Conservation (phyloP, 92 coral and sea anemone species). For the Phenganax marumi region DNA sequence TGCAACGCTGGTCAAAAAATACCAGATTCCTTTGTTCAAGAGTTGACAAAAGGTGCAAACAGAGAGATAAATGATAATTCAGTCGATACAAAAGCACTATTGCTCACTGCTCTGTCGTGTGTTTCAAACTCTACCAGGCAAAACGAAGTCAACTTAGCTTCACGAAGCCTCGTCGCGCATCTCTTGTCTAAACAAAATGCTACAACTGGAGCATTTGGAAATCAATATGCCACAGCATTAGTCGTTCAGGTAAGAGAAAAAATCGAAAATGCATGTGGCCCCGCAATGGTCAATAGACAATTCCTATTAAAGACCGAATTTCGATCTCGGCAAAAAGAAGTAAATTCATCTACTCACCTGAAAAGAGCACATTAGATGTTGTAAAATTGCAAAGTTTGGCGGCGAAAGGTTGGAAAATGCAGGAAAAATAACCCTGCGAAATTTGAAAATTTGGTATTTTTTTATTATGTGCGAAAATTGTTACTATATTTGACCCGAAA, state of each 20-base stretch:
- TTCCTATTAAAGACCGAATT: too few species aligned
- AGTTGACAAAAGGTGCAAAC: neutral
- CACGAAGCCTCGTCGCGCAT: conserved; percentile 27
- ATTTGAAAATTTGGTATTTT: too few species aligned
- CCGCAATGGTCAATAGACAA: too few species aligned
- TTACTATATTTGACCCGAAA: too few species aligned
- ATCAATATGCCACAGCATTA: conserved; percentile 58
- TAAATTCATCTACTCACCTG: too few species aligned
- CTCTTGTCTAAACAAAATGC: conserved; percentile 39
- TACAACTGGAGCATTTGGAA: conserved; percentile 62
- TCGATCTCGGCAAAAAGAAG: too few species aligned
- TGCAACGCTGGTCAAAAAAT: conserved; percentile 59
- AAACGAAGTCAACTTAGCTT: neutral
- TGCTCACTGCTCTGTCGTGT: conserved; percentile 67
- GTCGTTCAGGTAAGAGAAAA: conserved; percentile 33
- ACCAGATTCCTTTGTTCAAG: neutral
- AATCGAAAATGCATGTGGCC: too few species aligned
- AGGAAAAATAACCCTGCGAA: too few species aligned
- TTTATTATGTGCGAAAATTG: too few species aligned
- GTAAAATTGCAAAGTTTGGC: too few species aligned
- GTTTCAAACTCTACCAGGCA: conserved; percentile 21
- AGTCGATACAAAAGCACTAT: conserved; percentile 59
- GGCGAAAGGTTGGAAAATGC: too few species aligned
- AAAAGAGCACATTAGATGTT: too few species aligned
- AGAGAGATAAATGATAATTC: conserved; percentile 22